Percentiles rank a stretch among this genome's conserved stretches.
These are phyloP conservation scores for Tubiluchus corallicola DNA, from an alignment of 2,888 invertebrate genomes.

Conservation along the genomic window DNA sequence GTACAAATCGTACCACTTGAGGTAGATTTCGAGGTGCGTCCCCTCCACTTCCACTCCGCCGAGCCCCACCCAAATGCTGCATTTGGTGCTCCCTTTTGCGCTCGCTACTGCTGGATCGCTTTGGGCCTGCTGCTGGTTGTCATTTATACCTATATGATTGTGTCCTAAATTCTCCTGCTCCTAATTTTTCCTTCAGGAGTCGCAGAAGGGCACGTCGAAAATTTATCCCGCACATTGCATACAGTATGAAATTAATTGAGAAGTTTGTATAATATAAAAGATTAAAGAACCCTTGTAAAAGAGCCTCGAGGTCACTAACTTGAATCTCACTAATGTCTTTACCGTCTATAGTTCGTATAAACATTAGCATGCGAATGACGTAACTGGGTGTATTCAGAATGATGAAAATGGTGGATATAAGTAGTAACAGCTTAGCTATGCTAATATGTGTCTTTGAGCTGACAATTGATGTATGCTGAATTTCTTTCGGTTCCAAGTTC, in stretches of 20 bases:
- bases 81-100: too few relatives aligned
- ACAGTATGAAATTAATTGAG: conserved; percentile 60
- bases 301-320: conserved; percentile 12
- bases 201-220: conserved; percentile 17
- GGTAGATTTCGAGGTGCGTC: too few relatives aligned
- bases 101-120: too few relatives aligned
- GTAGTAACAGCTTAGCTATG: conserved; percentile 58
- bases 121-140: background rate
- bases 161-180: background rate
- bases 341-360: conserved; percentile 29
- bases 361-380: conserved; percentile 44
- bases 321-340: background rate
- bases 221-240: conserved; percentile 39
- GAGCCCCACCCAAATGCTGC: too few relatives aligned
- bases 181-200: conserved; percentile 8
- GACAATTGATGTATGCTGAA: background rate
- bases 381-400: conserved; percentile 34
- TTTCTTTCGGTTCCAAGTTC: background rate
- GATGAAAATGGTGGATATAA: conserved; percentile 43
- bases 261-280: conserved; percentile 60
- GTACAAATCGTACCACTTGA: too few relatives aligned
- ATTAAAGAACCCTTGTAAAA: conserved; percentile 36
- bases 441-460: conserved; percentile 16
- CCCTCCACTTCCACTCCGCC: too few relatives aligned
- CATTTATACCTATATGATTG: background rate